Evolutionary conservation across 2,113 vertebrate genomes (phyloP), one percentile per base, ranked within the genome.

Genomic region (Anser brachyrhynchus): DNA sequence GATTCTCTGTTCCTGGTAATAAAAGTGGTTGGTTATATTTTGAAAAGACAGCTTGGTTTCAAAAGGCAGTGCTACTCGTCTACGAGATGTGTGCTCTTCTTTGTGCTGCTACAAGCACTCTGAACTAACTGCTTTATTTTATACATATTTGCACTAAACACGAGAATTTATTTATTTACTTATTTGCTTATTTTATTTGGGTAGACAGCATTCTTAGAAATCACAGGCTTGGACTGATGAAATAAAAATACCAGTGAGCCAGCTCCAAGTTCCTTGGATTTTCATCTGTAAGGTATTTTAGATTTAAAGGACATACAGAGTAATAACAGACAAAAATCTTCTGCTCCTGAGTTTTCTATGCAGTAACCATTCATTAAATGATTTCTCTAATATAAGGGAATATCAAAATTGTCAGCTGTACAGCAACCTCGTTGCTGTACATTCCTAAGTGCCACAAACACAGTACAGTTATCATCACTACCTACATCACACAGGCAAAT

Each of bases 191-290:
- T 28, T 39, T n/a, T 44, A 59, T 59, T 29, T 28, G 44, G 62
- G 41, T n/a, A 3, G 10, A 21, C 0, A 0, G 10, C 15, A 59
- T 37, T 39, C 44, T 9, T 39, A 12, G 78, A 25, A 41, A 80
- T 19, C 11, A 11, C 54, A 79, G 43, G 87, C 19, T 43, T 9
- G 41, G 26, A 26, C 37, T 12, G 51, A 70, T 13, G 44, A 86
- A 76, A 76, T 1, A 2, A 61, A 90, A 90, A 21, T 26, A 46
- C 51, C 33, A 66, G 64, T 21, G 39, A 44, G 28, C 28, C 64
- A 31, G 11, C 8, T 64, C 76, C 0, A 0, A 51, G 16, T 41
- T 7, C 33, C 61, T 73, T 10, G 49, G 59, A 33, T 55, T 41
- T 62, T 14, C 37, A 71, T n/a, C 57, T 62, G 18, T 31, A 44